Evolutionary conservation across 2,888 invertebrate genomes (phyloP).

Genomic region (Limnephilus auricula): DNA sequence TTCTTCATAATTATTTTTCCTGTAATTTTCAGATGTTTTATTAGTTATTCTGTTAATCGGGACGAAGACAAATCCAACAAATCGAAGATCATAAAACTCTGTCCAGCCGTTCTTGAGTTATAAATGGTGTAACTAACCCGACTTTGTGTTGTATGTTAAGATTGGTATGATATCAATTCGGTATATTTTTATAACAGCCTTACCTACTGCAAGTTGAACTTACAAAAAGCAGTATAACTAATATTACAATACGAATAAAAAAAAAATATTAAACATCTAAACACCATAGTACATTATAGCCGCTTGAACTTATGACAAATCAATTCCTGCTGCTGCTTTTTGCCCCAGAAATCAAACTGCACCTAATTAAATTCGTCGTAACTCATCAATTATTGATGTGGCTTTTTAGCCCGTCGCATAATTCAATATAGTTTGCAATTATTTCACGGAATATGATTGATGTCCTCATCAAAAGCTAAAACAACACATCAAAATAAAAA

Average conservation of each 20-base stretch:
- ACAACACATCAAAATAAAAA: not conserved
- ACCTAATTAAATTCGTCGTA: conserved; percentile 3
- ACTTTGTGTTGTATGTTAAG: too few species aligned
- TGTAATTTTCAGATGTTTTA: too few species aligned
- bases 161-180: too few species aligned
- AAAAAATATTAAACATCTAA: not conserved
- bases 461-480: conserved; percentile 26
- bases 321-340: not conserved
- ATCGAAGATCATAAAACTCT: too few species aligned
- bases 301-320: not conserved
- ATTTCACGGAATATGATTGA: conserved; percentile 27
- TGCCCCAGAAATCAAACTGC: not conserved
- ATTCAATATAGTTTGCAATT: not conserved
- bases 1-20: too few species aligned
- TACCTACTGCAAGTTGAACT: too few species aligned
- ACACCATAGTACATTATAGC: not conserved
- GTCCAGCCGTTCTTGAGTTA: too few species aligned
- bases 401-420: not conserved
- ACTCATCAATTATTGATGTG: conserved; percentile 24
- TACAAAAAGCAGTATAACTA: too few species aligned
- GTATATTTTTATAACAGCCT: too few species aligned
- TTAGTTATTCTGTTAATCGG: too few species aligned
- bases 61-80: too few species aligned
- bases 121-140: too few species aligned
- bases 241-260: not conserved